Evolutionary conservation across 2,888 invertebrate species (phyloP), one percentile per base, ranked within the genome.

Genomic region (Abrostola tripartita): DNA sequence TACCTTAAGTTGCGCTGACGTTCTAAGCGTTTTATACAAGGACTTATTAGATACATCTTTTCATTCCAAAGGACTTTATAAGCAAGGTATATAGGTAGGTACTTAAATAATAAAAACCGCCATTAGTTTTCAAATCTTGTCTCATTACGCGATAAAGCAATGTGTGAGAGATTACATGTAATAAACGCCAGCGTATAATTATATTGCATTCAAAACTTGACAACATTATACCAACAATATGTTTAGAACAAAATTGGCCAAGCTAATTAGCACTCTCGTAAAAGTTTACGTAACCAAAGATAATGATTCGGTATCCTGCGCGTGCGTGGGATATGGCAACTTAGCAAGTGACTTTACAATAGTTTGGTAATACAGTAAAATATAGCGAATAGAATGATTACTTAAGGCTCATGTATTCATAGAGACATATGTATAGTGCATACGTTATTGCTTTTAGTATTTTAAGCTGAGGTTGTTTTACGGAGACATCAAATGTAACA

Each of bases 261-360:
- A 24, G 8, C 70, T 82, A 82, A 86, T 88, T 88, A 85, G 81
- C 82, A 69, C 53, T 47, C 59, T 74, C 74, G 76, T 84, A 81
- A 84, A 85, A 72, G 56, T 76, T 82, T 83, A 73, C 82, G 78
- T 81, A 78, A 81, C 68, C 68, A n/a, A 69, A 73, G 79, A 60
- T 78, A 79, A 79, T 76, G 37, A 5, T 36, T 40, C n/a, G 57
- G 65, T 61, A 67, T 62, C 56, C 53, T 55, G 12, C 44, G 68
- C 73, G 70, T 72, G 61, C 74, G 76, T 56, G 63, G 65, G 53
- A 35, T 68, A 64, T 72, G 76, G 72, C 24, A 24, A 24, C 24
- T 24, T 24, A 24, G 24, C 24, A 24, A 24, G 1, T 24, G 61
- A 85, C 84, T 86, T 85, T 81, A 79, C 82, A 83, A 77, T 76